phyloP scores from a whole-genome alignment of 2,113 vertebrate genomes.

The Phylloscopus whistleri region DNA sequence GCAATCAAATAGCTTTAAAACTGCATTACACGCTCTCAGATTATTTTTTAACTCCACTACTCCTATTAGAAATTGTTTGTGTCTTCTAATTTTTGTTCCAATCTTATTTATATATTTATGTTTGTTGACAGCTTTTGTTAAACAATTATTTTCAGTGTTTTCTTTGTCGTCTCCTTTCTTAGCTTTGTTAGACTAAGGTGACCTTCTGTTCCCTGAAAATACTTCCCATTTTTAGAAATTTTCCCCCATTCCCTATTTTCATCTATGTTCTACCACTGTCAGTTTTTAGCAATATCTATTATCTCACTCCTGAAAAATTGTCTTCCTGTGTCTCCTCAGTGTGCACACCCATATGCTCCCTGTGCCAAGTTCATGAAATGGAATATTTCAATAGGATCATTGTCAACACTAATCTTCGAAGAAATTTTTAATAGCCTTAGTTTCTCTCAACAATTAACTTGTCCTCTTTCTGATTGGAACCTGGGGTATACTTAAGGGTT shows the following conservation, averaged over 20 bases:
- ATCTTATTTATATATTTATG: background rate
- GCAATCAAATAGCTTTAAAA: background rate
- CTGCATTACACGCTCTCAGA: background rate
- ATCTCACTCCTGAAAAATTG: background rate
- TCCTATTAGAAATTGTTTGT: background rate
- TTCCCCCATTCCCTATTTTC: background rate
- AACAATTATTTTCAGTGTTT: background rate
- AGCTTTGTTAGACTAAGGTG: background rate
- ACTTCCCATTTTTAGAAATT: background rate
- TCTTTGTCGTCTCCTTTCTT: background rate
- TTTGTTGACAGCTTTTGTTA: background rate
- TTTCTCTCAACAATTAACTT: background rate
- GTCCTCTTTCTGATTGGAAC: background rate
- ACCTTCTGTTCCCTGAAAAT: background rate
- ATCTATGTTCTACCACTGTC: background rate
- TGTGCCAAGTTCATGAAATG: background rate
- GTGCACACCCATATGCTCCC: background rate
- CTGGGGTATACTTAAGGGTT: background rate
- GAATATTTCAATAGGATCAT: constrained; percentile 3
- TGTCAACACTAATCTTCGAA: background rate
- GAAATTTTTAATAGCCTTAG: background rate
- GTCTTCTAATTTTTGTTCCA: background rate
- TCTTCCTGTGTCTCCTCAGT: background rate
- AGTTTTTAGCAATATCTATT: background rate
- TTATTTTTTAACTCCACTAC: background rate